Evolutionary conservation across 2,113 vertebrate genomes (phyloP).

Genomic region (Silurus asotus): DNA sequence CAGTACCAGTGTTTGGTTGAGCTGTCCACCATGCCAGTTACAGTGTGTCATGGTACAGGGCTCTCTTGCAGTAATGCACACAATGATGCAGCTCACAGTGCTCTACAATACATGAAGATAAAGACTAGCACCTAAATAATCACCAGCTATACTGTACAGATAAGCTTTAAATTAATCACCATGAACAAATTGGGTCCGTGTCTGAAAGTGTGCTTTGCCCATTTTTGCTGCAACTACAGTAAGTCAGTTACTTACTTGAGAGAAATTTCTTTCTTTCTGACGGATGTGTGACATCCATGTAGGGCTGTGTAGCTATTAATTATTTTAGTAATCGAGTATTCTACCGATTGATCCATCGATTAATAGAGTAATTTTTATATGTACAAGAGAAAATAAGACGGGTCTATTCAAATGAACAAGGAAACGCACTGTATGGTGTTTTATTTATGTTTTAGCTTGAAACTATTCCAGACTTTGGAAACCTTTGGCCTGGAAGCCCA

Average conservation of each 20-base stretch:
- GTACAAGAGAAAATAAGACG: no score
- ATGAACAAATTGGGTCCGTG: background rate
- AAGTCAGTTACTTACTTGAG: background rate
- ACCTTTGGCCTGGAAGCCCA: no score
- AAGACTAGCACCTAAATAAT: constrained; percentile 67
- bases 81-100: constrained; percentile 81
- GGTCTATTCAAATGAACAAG: no score
- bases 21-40: constrained; percentile 79
- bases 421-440: background rate
- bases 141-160: background rate
- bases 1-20: constrained; percentile 82
- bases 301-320: no score
- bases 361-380: no score
- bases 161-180: background rate
- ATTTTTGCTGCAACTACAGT: background rate
- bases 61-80: constrained; percentile 77
- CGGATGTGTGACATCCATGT: background rate
- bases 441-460: background rate
- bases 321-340: no score
- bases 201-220: background rate
- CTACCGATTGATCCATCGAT: no score
- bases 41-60: constrained; percentile 79
- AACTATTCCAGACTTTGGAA: no score
- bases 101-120: constrained; percentile 82
- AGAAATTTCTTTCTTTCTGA: background rate